Conservation (phyloP, 2,113 vertebrate species). For the Bujurquina vittata region DNA sequence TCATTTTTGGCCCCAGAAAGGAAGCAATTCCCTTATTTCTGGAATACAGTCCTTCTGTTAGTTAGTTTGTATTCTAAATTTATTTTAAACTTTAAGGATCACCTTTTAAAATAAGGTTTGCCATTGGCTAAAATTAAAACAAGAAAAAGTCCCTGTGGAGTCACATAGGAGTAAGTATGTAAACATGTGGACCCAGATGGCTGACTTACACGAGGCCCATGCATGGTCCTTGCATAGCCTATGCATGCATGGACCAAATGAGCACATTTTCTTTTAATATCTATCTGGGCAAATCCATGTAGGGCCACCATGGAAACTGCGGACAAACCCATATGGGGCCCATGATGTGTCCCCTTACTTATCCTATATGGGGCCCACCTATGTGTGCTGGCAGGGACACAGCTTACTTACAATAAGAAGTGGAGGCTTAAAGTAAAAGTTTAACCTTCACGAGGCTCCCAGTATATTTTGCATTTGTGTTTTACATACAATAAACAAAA, state of each 20-base stretch:
- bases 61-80: neutral
- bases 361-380: too few relatives aligned
- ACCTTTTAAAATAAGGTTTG: neutral
- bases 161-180: neutral
- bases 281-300: too few relatives aligned
- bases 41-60: neutral
- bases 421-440: neutral
- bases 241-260: too few relatives aligned
- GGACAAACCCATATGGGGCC: too few relatives aligned
- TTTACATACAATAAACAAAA: neutral
- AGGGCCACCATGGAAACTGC: too few relatives aligned
- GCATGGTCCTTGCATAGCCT: too few relatives aligned
- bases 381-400: too few relatives aligned
- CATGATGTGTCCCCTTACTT: too few relatives aligned
- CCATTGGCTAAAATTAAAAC: rapidly evolving
- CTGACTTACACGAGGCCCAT: too few relatives aligned
- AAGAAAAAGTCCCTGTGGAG: neutral
- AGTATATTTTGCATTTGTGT: neutral
- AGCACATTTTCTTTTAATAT: too few relatives aligned
- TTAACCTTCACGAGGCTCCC: neutral
- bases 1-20: neutral
- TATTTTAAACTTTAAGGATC: neutral
- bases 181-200: too few relatives aligned
- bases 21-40: neutral
- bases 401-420: neutral